phyloP scores from a whole-genome alignment of 2,797 vertebrate species.

The Xiphophorus birchmanni region DNA sequence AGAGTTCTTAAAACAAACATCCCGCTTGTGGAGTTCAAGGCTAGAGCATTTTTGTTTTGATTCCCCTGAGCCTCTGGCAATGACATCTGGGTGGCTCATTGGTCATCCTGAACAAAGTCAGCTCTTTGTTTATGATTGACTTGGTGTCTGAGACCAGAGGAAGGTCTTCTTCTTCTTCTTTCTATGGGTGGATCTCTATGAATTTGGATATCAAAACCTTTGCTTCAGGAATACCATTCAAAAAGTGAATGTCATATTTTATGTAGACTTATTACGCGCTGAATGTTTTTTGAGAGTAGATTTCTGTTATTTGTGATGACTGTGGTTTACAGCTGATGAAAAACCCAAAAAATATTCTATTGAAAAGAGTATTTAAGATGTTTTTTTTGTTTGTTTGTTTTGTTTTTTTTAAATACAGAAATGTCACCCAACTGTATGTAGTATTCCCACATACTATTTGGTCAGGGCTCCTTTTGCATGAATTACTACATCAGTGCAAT shows the following conservation, averaged over 20 bases:
- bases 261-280: neutral
- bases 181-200: neutral
- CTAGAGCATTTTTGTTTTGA: neutral
- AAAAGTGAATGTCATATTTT: neutral
- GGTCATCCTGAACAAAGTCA: neutral
- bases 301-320: too few species aligned
- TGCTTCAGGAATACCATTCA: neutral
- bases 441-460: neutral
- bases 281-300: too few species aligned
- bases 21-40: neutral
- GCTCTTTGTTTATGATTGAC: neutral
- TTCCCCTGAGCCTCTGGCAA: neutral
- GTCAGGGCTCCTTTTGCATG: neutral
- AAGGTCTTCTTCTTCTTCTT: slow-evolving; percentile 15
- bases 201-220: neutral
- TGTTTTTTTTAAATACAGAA: too few species aligned
- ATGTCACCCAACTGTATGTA: neutral
- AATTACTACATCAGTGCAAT: neutral
- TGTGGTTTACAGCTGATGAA: too few species aligned
- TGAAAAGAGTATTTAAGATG: too few species aligned
- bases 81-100: neutral
- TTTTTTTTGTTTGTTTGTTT: too few species aligned
- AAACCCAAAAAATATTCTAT: too few species aligned
- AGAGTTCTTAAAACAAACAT: neutral
- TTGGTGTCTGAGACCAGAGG: slow-evolving; percentile 2